phyloP scores from a whole-genome alignment of 1,140 invertebrate species.

The Trachymyrmex septentrionalis region DNA sequence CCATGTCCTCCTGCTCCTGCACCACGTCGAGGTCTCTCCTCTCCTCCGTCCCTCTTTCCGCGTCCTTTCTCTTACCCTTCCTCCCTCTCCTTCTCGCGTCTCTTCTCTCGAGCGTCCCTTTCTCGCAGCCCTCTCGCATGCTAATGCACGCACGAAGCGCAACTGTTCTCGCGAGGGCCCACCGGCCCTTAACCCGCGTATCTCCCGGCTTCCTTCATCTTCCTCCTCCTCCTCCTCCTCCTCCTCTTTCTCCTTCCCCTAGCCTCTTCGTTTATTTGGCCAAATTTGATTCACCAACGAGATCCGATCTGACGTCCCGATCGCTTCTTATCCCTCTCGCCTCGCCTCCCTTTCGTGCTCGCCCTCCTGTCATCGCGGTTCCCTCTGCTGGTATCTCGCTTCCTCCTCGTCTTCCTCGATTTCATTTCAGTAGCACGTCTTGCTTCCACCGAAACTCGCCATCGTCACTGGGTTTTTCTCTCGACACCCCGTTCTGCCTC shows the following conservation, averaged over 20 bases:
- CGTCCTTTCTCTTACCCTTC: neutral
- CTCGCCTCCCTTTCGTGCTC: constrained; percentile 50
- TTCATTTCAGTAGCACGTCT: neutral
- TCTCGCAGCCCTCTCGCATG: constrained; percentile 80
- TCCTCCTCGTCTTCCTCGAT: constrained; percentile 16
- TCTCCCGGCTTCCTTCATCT: constrained; percentile 37
- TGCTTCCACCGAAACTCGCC: constrained; percentile 47
- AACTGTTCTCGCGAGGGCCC: constrained; percentile 82
- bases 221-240: constrained; percentile 39
- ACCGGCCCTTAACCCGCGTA: constrained; percentile 59
- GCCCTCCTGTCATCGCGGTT: constrained; percentile 44
- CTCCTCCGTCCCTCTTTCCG: constrained; percentile 59
- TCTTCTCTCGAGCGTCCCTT: constrained; percentile 58
- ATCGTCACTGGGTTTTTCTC: constrained; percentile 74
- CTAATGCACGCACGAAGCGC: constrained; percentile 83
- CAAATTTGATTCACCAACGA: constrained; percentile 84
- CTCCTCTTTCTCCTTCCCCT: constrained; percentile 44
- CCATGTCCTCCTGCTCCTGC: constrained; percentile 62
- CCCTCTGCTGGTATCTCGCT: constrained; percentile 2
- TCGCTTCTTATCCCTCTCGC: constrained; percentile 78
- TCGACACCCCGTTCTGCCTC: constrained; percentile 68
- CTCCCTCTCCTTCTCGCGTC: too few species aligned
- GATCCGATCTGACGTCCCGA: constrained; percentile 83
- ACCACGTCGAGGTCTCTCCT: constrained; percentile 59
- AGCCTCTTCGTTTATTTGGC: constrained; percentile 80